phyloP scores from a whole-genome alignment of 2,113 vertebrate genomes.

The Alethe castanea region DNA sequence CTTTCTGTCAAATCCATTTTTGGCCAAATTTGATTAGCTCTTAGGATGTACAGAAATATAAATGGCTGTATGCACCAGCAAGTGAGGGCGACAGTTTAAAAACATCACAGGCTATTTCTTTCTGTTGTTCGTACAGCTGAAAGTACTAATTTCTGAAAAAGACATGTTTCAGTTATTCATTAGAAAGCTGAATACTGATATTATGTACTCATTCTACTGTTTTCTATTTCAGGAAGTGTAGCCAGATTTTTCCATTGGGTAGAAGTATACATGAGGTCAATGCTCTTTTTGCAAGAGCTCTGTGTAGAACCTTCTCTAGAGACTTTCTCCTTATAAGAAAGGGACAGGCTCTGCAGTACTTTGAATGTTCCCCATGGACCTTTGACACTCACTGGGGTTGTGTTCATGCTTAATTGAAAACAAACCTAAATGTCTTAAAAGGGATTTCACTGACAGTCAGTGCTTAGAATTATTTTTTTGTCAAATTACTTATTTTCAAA shows the following conservation, averaged over 20 bases:
- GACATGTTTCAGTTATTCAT: background rate
- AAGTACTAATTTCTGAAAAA: background rate
- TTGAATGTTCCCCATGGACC: too few relatives aligned
- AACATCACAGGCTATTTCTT: background rate
- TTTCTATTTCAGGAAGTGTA: background rate
- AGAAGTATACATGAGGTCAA: background rate
- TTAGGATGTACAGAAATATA: background rate
- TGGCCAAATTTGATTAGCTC: background rate
- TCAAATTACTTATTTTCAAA: background rate
- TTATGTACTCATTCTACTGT: background rate
- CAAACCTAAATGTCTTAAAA: background rate
- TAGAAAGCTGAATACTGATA: background rate
- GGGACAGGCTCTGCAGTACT: background rate
- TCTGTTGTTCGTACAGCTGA: background rate
- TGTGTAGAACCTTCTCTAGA: background rate
- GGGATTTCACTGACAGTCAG: background rate
- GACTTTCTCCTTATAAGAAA: background rate
- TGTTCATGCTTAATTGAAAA: background rate
- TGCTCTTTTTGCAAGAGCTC: background rate
- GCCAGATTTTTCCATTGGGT: background rate
- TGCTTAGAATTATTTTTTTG: background rate
- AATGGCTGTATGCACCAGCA: background rate
- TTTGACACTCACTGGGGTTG: background rate
- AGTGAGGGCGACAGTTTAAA: background rate
- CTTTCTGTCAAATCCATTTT: background rate